Evolutionary conservation across 2,888 invertebrate genomes (phyloP).

Genomic region (Catocala fraxini): DNA sequence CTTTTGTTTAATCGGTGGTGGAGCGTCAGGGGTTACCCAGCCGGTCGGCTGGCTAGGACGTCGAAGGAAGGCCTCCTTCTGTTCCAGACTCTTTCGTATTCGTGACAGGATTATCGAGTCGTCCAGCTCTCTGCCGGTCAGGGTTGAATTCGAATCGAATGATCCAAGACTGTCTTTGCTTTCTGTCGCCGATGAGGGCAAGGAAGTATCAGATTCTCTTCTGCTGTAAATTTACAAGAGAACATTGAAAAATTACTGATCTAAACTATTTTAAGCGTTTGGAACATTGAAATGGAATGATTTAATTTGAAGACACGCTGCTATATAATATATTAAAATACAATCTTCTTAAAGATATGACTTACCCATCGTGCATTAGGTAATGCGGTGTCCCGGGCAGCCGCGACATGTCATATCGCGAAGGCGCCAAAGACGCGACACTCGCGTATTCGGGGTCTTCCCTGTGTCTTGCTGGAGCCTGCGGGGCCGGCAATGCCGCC

Average conservation of each 20-base stretch:
- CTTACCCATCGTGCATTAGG: slow-evolving; percentile 80
- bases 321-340: too few relatives aligned
- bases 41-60: slow-evolving; percentile 90
- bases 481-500: slow-evolving; percentile 75
- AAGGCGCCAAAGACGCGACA: slow-evolving; percentile 76
- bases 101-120: slow-evolving; percentile 92
- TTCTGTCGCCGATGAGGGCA: slow-evolving; percentile 89
- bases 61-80: slow-evolving; percentile 96
- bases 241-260: background rate
- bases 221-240: slow-evolving; percentile 65
- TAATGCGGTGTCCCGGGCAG: slow-evolving; percentile 72
- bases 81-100: slow-evolving; percentile 94
- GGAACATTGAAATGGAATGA: background rate
- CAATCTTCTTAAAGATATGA: background rate
- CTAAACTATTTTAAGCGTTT: too few relatives aligned
- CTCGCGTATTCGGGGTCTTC: slow-evolving; percentile 84
- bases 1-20: slow-evolving; percentile 87
- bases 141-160: slow-evolving; percentile 90
- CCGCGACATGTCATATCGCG: slow-evolving; percentile 72
- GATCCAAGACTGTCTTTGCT: slow-evolving; percentile 91
- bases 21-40: slow-evolving; percentile 85
- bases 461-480: slow-evolving; percentile 68
- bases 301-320: too few relatives aligned
- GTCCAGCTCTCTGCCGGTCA: slow-evolving; percentile 90
- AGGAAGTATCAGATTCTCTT: slow-evolving; percentile 88